These are phyloP conservation scores for Pseudoips prasinana DNA, from an alignment of 2,888 invertebrate species.

Conservation along the genomic window DNA sequence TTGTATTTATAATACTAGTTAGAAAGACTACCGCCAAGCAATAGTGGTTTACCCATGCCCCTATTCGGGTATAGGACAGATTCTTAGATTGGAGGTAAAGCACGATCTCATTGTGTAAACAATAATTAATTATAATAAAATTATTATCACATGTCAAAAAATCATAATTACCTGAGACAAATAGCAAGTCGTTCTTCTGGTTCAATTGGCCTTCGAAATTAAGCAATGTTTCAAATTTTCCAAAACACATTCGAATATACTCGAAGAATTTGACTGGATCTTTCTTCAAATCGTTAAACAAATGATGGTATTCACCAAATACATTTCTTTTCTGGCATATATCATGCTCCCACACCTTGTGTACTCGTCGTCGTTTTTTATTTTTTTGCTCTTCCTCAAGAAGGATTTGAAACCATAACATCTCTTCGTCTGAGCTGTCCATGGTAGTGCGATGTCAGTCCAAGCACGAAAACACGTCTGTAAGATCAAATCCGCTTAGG, in stretches of 20 bases:
- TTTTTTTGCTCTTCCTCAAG: slow-evolving; percentile 10
- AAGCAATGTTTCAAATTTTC: slow-evolving; percentile 3
- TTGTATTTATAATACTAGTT: too few species aligned
- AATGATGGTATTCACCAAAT: slow-evolving; percentile 8
- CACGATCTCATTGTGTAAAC: too few species aligned
- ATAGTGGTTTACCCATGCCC: too few species aligned
- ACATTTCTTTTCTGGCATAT: slow-evolving; percentile 13
- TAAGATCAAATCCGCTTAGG: slow-evolving; percentile 5
- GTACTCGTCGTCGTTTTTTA: slow-evolving; percentile 7
- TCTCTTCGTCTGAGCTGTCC: slow-evolving; percentile 14
- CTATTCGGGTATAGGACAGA: too few species aligned
- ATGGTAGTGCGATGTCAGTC: slow-evolving; percentile 9
- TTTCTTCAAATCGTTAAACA: slow-evolving; percentile 8
- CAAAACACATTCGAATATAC: slow-evolving; percentile 10
- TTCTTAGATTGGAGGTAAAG: too few species aligned
- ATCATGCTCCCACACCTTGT: slow-evolving; percentile 12
- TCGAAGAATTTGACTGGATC: slow-evolving; percentile 8
- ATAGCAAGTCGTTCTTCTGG: too few species aligned
- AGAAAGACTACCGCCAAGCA: too few species aligned
- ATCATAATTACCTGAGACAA: too few species aligned
- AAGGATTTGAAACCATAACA: slow-evolving; percentile 10
- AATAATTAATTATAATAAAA: too few species aligned
- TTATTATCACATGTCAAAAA: too few species aligned
- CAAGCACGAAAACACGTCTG: slow-evolving; percentile 6
- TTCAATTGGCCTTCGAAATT: too few species aligned